Conservation (phyloP, 2,888 invertebrate genomes). For the Platypus cylindrus region DNA sequence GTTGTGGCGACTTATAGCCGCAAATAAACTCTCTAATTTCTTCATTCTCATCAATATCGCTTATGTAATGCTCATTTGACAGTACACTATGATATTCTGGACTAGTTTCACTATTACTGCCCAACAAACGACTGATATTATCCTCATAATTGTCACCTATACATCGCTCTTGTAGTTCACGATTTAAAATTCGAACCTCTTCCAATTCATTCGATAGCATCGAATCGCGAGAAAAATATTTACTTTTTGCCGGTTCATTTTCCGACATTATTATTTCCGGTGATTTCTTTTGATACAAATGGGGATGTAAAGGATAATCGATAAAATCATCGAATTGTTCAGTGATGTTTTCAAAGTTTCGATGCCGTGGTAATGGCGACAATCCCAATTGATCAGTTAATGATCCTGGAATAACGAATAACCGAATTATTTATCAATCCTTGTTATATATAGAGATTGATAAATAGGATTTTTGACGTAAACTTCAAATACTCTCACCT, state of each 20-base stretch:
- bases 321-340: slow-evolving; percentile 18
- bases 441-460: too few species aligned
- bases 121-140: slow-evolving; percentile 9
- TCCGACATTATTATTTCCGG: neutral
- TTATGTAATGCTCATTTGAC: slow-evolving; percentile 34
- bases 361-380: slow-evolving; percentile 25
- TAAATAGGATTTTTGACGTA: too few species aligned
- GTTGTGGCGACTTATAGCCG: slow-evolving; percentile 23
- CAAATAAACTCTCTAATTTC: slow-evolving; percentile 30
- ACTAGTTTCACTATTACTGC: slow-evolving; percentile 9
- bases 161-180: slow-evolving; percentile 24
- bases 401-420: slow-evolving; percentile 8
- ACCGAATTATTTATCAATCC: too few species aligned
- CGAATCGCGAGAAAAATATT: slow-evolving; percentile 29
- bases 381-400: slow-evolving; percentile 18
- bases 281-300: slow-evolving; percentile 4
- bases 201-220: slow-evolving; percentile 30
- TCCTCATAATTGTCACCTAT: slow-evolving; percentile 15
- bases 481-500: too few species aligned
- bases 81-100: slow-evolving; percentile 26
- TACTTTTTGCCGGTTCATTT: slow-evolving; percentile 21
- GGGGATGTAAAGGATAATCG: slow-evolving; percentile 13
- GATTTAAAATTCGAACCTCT: slow-evolving; percentile 28
- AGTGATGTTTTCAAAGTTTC: slow-evolving; percentile 22
- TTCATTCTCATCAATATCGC: slow-evolving; percentile 35